Evolutionary conservation across 1,140 invertebrate genomes (phyloP).

Genomic region (Drosophila lacteicornis): DNA sequence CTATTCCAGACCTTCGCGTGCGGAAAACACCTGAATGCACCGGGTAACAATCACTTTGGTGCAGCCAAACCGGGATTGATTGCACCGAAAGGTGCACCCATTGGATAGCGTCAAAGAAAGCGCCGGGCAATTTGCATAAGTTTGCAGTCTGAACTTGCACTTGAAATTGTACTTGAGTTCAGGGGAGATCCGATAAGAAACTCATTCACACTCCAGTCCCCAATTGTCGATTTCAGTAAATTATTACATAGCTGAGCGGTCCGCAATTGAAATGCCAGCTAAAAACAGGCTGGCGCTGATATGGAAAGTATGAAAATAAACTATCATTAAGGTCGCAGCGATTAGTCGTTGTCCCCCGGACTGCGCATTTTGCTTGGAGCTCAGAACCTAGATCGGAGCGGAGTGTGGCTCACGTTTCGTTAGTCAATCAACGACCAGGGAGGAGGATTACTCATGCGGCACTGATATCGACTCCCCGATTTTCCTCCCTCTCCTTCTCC

Average conservation of each 20-base stretch:
- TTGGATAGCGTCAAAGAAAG: neutral
- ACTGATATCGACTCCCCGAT: slow-evolving; percentile 14
- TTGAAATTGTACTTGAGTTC: neutral
- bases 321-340: slow-evolving; percentile 40
- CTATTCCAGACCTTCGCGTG: neutral
- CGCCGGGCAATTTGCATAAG: neutral
- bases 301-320: slow-evolving; percentile 19
- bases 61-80: slow-evolving; percentile 6
- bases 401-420: slow-evolving; percentile 26
- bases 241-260: neutral
- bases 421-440: neutral
- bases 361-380: slow-evolving; percentile 21
- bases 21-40: slow-evolving; percentile 34
- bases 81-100: neutral
- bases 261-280: slow-evolving; percentile 13
- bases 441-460: slow-evolving; percentile 33
- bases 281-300: slow-evolving; percentile 31
- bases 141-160: slow-evolving; percentile 8
- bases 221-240: neutral
- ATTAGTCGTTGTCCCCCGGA: slow-evolving; percentile 21
- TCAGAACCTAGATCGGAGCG: neutral
- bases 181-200: slow-evolving; percentile 10
- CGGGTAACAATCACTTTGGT: neutral
- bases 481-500: neutral
- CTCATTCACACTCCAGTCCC: neutral